Evolutionary conservation across 2,888 invertebrate species (phyloP), one percentile per base, ranked within the genome.

Genomic region (Phortica magna): DNA sequence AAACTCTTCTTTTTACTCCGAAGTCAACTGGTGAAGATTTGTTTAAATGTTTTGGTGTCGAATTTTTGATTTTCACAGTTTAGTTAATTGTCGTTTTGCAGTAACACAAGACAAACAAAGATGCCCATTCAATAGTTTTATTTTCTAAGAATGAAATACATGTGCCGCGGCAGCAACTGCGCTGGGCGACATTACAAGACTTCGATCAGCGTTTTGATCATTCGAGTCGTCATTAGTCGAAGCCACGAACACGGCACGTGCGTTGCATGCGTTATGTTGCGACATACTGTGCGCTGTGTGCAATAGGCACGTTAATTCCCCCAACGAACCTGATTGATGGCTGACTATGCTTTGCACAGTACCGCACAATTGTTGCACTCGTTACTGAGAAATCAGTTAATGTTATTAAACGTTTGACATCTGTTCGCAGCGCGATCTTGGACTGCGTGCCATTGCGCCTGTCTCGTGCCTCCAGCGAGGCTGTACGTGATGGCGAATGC

Each of bases 401-500:
- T 67, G 67, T n/a, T 67, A 12, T n/a, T 84, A 31, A 79, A 83
- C 80, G 80, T 70, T 70, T 78, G 81, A 79, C 80, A 82, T 82
- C 80, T 81, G 82, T 74, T 68, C 73, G 17, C 55, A 19, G 41
- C 61, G 17, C 64, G 9, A 10, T n/a, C 39, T 14, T 59, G 31
- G 71, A 73, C 71, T 48, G 65, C 39, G 42, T 43, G 22, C 14
- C 7, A 76, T 77, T 77, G 75, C 80, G 78, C 84, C 83, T 88
- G 88, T 89, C 89, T 89, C 89, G 89, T 85, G 81, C 85, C 76
- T 83, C 73, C 71, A 73, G 75, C 79, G 79, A 85, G 5, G 31
- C 31, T 31, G 67, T 67, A 67, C 67, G 67, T 67, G 67, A 67
- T n/a, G 42, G 41, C n/a, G n/a, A n/a, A n/a, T n/a, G n/a, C n/a